Base-by-base conservation (phyloP, 2,888 invertebrate species). In the Gortyna flavago region DNA sequence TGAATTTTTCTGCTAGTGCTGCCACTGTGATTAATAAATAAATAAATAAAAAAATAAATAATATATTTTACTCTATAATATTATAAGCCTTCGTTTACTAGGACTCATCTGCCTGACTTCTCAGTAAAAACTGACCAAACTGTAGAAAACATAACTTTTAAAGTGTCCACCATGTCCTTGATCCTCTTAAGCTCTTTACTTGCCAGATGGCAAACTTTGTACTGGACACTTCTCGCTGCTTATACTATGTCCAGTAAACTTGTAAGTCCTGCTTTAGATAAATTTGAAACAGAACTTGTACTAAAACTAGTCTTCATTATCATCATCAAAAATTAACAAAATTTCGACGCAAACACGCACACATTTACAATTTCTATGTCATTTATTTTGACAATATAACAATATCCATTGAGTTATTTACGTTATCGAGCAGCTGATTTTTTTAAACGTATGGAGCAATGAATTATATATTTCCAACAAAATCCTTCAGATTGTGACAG, bases 131-230 rank as follows among this genome's bases (percentile, higher is more conserved):
- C 62, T 66, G 51, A 64, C 81, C 57, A 48, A 69, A 69, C 59
- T 59, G 9, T 21, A n/a, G 8, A 29, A 59, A 41, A 44, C 21
- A 68, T 71, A 78, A 68, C 59, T 79, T 81, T 77, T 68, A 71
- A 81, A 83, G 84, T 81, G 79, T 65, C 64, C 41, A 8, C 35
- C 9, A 35, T 57, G 11, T 69, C 48, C 41, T 68, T 51, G 41
- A 38, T 61, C 79, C 84, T 81, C 83, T 81, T 83, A 81, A 78
- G 67, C 25, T 67, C 21, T 65, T 69, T 54, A 41, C 69, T 69
- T 25, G 1, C 69, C 73, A 81, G 80, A 79, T 79, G 84, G 80
- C 16, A 41, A 84, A 79, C 73, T 84, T 79, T 59, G 18, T 41
- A 25, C 61, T 54, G 79, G 48, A 25, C 65, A 35, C 38, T 79